Evolutionary conservation across 2,797 vertebrate species (phyloP), one percentile per base, ranked within the genome.

Genomic region (Masticophis lateralis): DNA sequence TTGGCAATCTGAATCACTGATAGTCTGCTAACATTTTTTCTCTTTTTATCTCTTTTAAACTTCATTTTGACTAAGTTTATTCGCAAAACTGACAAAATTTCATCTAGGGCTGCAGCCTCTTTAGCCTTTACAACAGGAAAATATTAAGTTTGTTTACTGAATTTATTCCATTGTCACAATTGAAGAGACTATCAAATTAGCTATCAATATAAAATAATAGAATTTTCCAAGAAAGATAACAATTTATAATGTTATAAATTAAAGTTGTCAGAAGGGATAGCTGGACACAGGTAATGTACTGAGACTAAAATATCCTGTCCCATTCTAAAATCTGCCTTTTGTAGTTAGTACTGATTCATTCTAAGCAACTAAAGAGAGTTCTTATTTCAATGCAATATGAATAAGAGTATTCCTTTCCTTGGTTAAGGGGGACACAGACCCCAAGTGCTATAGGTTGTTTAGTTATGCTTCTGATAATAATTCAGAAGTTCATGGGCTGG

Each of bases 1-100:
- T 61, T 61, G 86, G 93, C 43, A 59, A 60, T 20, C 43, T 86
- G 55, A 27, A 86, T 92, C 91, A 28, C 92, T 69, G 89, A 90
- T 37, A 57, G 20, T 43, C 10, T 88, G n/a, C 32, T 86, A 3
- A 37, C 4, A 57, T 94, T n/a, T 92, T 83, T 14, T 7, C 91
- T 57, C 55, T 56, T 8, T 91, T 87, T 90, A 87, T 63, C 53
- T 83, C 79, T 28, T 27, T 57, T 87, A 32, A 74, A 74, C 14
- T 37, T 74, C 32, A 74, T 74, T 74, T 37, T 74, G 32, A 74
- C 32, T 74, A 74, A 20, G 7, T 74, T 79, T 79, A 79, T 43
- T 18, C 20, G 32, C 4, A 79, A 79, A 79, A 79, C 18, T 79
- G 32, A 79, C 8, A 79, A 79, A 79, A 79, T 43, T 22, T 43